Evolutionary conservation across 2,113 vertebrate genomes (phyloP), one percentile per base, ranked within the genome.

Genomic region (Bungarus multicinctus): DNA sequence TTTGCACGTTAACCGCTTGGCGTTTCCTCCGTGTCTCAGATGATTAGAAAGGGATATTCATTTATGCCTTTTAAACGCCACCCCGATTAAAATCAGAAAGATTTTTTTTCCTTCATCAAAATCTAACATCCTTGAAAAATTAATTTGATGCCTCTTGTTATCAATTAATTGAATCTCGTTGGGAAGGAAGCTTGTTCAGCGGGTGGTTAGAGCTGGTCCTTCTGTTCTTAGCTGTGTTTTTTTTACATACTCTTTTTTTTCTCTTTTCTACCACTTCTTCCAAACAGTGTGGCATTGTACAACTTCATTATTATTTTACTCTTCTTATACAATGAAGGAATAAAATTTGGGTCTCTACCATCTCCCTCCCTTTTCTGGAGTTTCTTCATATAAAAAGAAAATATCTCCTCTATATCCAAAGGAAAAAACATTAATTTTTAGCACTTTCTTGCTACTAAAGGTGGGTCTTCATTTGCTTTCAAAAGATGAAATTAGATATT

Each of bases 81-180:
- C 87, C 94, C 97, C 69, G 97, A 98, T 98, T 97, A 97, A 97
- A 98, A 98, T 98, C 97, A 94, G 96, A 90, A 96, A 98, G 97
- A 97, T 98, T 98, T 97, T 81, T 69, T 97, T 97, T 95, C 97
- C 98, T 97, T 98, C 98, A 98, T 98, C 98, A 98, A 97, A 98
- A 98, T 98, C 98, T 97, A 97, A 98, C 98, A 98, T 98, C 97
- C 98, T 98, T 97, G 97, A 98, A 98, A 98, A 98, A 98, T 98
- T 98, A 98, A 98, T 98, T 98, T 98, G 98, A 98, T 98, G 98
- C 97, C 96, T 98, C 97, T 97, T 98, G 98, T 98, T 98, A 98
- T 98, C 98, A 98, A 98, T 98, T 98, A 98, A 98, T 98, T 98
- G 98, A 98, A 98, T 98, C 98, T 98, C 97, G 94, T 97, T 97